These are phyloP conservation scores for Mus spicilegus DNA, from an alignment of 2,113 vertebrate genomes.

Conservation along the genomic window DNA sequence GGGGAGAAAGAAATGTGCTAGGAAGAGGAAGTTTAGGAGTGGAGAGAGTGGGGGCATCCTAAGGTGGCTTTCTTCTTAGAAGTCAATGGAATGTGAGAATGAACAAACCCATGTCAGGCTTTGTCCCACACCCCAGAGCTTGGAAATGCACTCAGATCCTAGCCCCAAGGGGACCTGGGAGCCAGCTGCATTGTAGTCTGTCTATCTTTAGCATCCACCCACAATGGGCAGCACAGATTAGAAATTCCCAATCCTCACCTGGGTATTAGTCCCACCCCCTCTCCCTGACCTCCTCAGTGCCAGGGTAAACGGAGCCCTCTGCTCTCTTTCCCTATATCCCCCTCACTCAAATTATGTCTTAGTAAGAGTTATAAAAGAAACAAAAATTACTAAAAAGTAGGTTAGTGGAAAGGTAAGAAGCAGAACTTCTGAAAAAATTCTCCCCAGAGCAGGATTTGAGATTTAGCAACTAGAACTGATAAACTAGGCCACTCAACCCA, in stretches of 20 bases:
- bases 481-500: constrained; percentile 72
- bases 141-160: neutral
- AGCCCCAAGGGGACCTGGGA: neutral
- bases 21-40: neutral
- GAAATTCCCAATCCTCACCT: neutral
- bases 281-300: neutral
- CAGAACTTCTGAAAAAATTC: constrained; percentile 13
- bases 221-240: neutral
- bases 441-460: constrained; percentile 26
- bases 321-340: neutral
- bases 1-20: neutral
- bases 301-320: neutral
- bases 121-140: accelerated
- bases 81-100: neutral
- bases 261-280: neutral
- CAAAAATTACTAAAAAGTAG: constrained; percentile 1
- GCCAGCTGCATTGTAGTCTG: neutral
- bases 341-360: neutral
- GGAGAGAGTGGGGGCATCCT: neutral
- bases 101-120: neutral
- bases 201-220: neutral
- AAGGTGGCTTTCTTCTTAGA: neutral
- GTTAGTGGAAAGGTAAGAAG: constrained; percentile 50
- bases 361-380: constrained; percentile 26
- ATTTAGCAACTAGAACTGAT: constrained; percentile 50